Evolutionary conservation across 2,888 invertebrate species (phyloP).

Genomic region (Auanema sp.): DNA sequence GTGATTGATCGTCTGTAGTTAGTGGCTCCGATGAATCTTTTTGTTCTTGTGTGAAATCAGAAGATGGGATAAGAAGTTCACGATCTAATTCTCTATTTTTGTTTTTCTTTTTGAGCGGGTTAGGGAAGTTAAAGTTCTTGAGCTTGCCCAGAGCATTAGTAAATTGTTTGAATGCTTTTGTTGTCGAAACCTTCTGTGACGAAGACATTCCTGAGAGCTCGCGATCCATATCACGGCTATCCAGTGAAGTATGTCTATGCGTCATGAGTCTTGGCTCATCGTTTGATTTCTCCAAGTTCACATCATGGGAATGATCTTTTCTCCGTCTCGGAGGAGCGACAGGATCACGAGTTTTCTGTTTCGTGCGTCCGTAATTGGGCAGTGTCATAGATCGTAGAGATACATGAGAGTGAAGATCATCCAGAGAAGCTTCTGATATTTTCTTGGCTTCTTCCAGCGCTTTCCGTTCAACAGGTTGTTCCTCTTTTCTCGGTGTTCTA

Average conservation of each 20-base stretch:
- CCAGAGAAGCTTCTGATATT: too few species aligned
- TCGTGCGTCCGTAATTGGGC: background rate
- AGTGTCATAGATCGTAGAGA: background rate
- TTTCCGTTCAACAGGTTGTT: background rate
- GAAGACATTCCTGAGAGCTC: background rate
- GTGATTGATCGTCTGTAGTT: too few species aligned
- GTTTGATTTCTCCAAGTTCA: too few species aligned
- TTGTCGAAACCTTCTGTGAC: background rate
- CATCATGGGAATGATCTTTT: too few species aligned
- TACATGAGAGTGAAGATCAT: too few species aligned
- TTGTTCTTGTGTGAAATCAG: too few species aligned
- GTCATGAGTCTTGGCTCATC: background rate
- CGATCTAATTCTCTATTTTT: constrained; percentile 10
- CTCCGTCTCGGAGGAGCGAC: too few species aligned
- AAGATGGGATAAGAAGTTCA: constrained; percentile 13
- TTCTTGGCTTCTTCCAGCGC: background rate
- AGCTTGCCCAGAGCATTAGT: constrained; percentile 12
- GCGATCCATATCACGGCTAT: background rate
- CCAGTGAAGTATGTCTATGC: background rate
- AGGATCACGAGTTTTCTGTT: too few species aligned
- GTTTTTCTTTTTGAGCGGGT: constrained; percentile 14
- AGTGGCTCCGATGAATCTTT: too few species aligned
- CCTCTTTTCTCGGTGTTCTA: constrained; percentile 9
- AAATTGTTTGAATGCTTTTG: background rate
- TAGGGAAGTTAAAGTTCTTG: constrained; percentile 12